Percentiles rank a stretch among this genome's conserved stretches.
Evolutionary conservation across 2,113 vertebrate species (phyloP).

Genomic region (Nannobrachium achirus): DNA sequence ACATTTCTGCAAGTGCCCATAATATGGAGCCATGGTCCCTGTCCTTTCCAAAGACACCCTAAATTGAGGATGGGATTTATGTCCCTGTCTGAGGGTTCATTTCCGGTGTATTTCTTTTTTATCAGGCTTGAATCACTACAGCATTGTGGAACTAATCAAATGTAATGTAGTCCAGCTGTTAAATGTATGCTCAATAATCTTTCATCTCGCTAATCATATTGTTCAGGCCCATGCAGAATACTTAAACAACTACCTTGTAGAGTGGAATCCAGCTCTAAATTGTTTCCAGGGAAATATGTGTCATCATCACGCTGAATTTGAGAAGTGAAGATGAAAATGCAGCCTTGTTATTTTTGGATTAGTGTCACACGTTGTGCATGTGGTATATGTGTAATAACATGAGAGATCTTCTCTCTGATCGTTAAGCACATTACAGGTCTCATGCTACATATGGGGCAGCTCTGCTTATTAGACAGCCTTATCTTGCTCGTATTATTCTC

Average conservation of each 20-base stretch:
- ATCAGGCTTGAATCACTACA: not conserved
- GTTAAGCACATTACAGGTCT: slow-evolving; percentile 60
- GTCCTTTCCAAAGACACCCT: slow-evolving; percentile 27
- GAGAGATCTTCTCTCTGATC: slow-evolving; percentile 43
- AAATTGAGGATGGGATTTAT: slow-evolving; percentile 31
- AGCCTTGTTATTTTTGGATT: slow-evolving; percentile 74
- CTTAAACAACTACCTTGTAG: slow-evolving; percentile 1
- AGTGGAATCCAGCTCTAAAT: slow-evolving; percentile 23
- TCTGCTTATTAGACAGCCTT: slow-evolving; percentile 3
- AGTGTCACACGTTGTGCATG: slow-evolving; percentile 65
- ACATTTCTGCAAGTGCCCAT: slow-evolving; percentile 17
- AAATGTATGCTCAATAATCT: slow-evolving; percentile 10
- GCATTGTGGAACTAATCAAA: not conserved
- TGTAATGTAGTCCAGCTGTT: slow-evolving; percentile 13
- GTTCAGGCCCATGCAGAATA: slow-evolving; percentile 6
- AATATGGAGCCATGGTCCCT: slow-evolving; percentile 3
- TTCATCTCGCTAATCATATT: slow-evolving; percentile 25
- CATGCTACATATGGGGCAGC: slow-evolving; percentile 27
- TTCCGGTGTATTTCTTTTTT: not conserved
- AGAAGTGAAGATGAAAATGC: slow-evolving; percentile 49
- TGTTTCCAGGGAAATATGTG: slow-evolving; percentile 35
- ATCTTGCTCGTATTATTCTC: slow-evolving; percentile 31
- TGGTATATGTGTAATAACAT: slow-evolving; percentile 40
- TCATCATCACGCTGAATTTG: slow-evolving; percentile 48
- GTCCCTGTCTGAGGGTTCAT: slow-evolving; percentile 8